A percentile compares a stretch with the other conserved stretches of the same genome.
Conservation (phyloP, 2,888 invertebrate genomes). For the Pseudanteris insignis region DNA sequence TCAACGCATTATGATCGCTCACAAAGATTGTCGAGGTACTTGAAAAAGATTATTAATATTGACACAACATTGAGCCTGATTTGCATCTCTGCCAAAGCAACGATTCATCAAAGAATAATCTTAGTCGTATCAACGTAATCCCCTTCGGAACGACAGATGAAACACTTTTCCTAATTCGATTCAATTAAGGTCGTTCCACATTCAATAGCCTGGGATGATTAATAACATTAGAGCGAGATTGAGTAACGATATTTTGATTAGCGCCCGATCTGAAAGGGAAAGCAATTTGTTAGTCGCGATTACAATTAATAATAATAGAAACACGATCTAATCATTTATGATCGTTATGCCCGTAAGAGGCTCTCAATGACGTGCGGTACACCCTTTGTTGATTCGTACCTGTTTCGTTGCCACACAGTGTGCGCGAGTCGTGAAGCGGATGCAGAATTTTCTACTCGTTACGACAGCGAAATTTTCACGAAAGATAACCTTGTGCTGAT, state of each 20-base stretch:
- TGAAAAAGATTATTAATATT: no score
- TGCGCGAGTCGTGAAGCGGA: conserved; percentile 27
- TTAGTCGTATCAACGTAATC: no score
- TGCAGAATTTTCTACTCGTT: conserved; percentile 43
- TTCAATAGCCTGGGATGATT: no score
- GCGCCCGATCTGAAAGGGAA: conserved; percentile 1
- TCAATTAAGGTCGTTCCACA: no score
- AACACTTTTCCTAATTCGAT: no score
- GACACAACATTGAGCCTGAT: no score
- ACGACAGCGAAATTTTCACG: conserved; percentile 38
- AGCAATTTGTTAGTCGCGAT: conserved; percentile 9
- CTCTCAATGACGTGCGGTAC: conserved; percentile 22
- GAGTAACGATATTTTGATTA: background rate
- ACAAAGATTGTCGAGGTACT: no score
- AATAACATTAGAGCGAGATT: no score
- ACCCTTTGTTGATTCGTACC: conserved; percentile 27
- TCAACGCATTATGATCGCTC: no score
- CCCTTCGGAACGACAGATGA: no score
- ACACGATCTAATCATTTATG: conserved; percentile 21
- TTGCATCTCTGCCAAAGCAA: no score
- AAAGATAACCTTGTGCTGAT: conserved; percentile 46
- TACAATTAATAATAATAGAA: conserved; percentile 28
- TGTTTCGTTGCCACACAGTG: conserved; percentile 28
- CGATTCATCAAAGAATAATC: no score
- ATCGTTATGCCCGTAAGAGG: conserved; percentile 21